Base-by-base conservation (phyloP, 2,888 invertebrate species). In the Tethea ocularis region DNA sequence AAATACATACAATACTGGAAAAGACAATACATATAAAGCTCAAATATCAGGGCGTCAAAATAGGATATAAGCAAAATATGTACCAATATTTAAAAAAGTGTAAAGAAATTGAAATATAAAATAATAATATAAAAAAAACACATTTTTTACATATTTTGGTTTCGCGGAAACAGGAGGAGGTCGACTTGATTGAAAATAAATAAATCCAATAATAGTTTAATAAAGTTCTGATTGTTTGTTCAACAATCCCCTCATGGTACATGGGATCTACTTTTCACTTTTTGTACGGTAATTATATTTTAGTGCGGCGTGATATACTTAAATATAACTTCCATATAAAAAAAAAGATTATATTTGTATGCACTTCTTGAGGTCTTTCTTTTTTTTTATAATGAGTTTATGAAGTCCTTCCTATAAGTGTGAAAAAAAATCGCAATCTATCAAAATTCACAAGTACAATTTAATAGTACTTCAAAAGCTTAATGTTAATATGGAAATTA, bases 151-250 rank as follows among this genome's bases (percentile, higher is more conserved):
- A 66, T 66, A 70, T 72, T 80, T 80, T 78, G 78, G 78, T 83
- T 77, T 76, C 83, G 86, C 83, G 89, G 86, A 88, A 91, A 92
- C 92, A 92, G 92, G 92, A 89, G 92, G 92, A 92, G 92, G 92
- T 90, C 80, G 81, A 83, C 82, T 82, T 84, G 71, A 77, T 78
- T 75, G 68, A 79, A 81, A 82, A 73, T 78, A 78, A 78, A 80
- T 74, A 68, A 78, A 75, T 76, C 61, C 64, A 78, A 74, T n/a
- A n/a, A n/a, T 74, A 74, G 61, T 63, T 66, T 75, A 59, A 69
- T 73, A 74, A 72, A 20, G 26, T 26, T 52, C 52, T 26, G 20
- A 33, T 33, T 54, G 22, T 54, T 33, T 54, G 26, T 20, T 54
- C 64, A 78, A 72, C 64, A 85, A 88, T 90, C 89, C 90, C 88